A percentile compares a stretch with the other conserved stretches of the same genome.
These are phyloP conservation scores for Drosophila ustulata DNA, from an alignment of 2,888 invertebrate genomes.

Conservation along the genomic window DNA sequence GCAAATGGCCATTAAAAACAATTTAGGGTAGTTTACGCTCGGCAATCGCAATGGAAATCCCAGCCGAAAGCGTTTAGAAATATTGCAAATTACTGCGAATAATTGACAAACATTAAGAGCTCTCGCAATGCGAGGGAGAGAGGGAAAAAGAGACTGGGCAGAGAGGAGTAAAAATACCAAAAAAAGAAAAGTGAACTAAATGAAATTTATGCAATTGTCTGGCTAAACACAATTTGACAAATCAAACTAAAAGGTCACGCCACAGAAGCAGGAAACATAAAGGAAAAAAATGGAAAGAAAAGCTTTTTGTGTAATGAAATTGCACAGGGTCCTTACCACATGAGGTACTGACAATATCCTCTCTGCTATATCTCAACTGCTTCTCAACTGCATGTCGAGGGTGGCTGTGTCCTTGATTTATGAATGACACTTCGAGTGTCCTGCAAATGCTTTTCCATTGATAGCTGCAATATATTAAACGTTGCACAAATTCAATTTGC, in stretches of 20 bases:
- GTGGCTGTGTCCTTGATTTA: slow-evolving; percentile 74
- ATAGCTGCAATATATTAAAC: slow-evolving; percentile 67
- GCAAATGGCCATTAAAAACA: slow-evolving; percentile 80
- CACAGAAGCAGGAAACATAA: slow-evolving; percentile 19
- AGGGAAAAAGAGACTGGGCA: neutral
- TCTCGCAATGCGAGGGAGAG: slow-evolving; percentile 3
- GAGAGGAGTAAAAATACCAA: slow-evolving; percentile 32
- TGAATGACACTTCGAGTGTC: slow-evolving; percentile 59
- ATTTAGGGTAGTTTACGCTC: slow-evolving; percentile 62
- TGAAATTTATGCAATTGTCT: slow-evolving; percentile 55
- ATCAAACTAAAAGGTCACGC: slow-evolving; percentile 46
- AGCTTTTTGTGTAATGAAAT: slow-evolving; percentile 79
- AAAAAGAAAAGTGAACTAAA: slow-evolving; percentile 24
- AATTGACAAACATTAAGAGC: slow-evolving; percentile 75
- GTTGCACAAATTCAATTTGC: slow-evolving; percentile 54
- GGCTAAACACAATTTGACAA: slow-evolving; percentile 50
- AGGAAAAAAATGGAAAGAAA: slow-evolving; percentile 36
- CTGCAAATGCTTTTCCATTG: slow-evolving; percentile 69
- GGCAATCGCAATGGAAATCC: slow-evolving; percentile 31
- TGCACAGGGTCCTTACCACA: slow-evolving; percentile 47
- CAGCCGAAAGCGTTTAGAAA: slow-evolving; percentile 66
- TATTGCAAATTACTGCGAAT: slow-evolving; percentile 82
- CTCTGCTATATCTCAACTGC: slow-evolving; percentile 1
- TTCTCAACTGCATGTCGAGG: neutral
- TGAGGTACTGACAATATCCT: slow-evolving; percentile 21